These are phyloP conservation scores for Ornithoptera priamus DNA, from an alignment of 2,888 invertebrate genomes.

Conservation along the genomic window DNA sequence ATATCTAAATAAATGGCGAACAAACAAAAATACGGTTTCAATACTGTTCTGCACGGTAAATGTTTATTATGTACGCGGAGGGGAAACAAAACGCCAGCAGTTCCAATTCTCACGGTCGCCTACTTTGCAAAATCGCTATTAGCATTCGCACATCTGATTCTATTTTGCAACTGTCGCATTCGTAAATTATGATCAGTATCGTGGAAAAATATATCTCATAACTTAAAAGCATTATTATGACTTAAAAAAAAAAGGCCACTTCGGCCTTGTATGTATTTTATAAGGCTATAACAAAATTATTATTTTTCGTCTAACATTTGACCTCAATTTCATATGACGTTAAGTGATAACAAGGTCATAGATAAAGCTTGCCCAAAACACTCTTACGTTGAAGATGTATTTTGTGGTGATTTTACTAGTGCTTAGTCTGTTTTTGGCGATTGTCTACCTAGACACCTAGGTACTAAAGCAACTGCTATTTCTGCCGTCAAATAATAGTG, in stretches of 20 bases:
- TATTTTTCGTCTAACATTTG: background rate
- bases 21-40: background rate
- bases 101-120: constrained; percentile 26
- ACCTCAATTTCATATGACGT: background rate
- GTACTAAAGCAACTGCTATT: too few relatives aligned
- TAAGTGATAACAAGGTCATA: too few relatives aligned
- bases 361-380: too few relatives aligned
- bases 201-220: constrained; percentile 1
- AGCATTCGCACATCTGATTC: constrained; percentile 24
- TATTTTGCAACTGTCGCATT: constrained; percentile 10
- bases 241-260: background rate
- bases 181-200: constrained; percentile 11
- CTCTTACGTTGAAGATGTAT: too few relatives aligned
- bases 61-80: constrained; percentile 6
- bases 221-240: background rate
- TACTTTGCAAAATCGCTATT: constrained; percentile 20
- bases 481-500: too few relatives aligned
- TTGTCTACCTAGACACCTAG: too few relatives aligned
- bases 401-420: too few relatives aligned
- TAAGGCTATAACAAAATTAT: constrained; percentile 15
- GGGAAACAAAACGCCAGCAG: constrained; percentile 10
- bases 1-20: background rate
- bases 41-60: background rate
- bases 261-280: background rate
- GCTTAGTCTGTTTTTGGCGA: too few relatives aligned